Evolutionary conservation across 2,888 invertebrate genomes (phyloP), one percentile per base, ranked within the genome.

Genomic region (Pterostichus niger): DNA sequence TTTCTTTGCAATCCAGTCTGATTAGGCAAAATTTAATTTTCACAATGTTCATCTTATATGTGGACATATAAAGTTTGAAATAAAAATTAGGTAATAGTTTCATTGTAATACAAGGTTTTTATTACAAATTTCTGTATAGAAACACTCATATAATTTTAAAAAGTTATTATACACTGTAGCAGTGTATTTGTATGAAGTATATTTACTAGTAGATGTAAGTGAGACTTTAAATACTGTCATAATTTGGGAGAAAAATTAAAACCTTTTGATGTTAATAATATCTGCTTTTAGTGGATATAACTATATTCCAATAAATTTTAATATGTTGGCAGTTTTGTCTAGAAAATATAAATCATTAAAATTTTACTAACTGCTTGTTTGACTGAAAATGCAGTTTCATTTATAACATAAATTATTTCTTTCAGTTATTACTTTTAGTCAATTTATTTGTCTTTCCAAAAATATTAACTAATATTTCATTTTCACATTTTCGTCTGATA

Each of bases 341-440:
- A 33, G 64, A 64, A 64, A 64, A 35, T 13, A 64, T 64, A 64
- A 64, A 64, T 64, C 64, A 64, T 35, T n/a, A 64, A 35, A 64
- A 64, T 64, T 33, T 64, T 64, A 64, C 35, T 64, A 35, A 64
- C 64, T 64, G 35, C n/a, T 13, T 64, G 35, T 64, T 64, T 64
- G 64, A 35, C 64, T 64, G 59, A 31, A 59, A 59, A 15, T 59
- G 64, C 64, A 11, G 64, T 64, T 64, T 64, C 64, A 64, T 64
- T 64, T 64, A 64, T 64, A n/a, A 33, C 31, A 35, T 64, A 35
- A 64, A 64, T 59, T 64, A 64, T 35, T 10, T 13, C 6, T 33
- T 13, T n/a, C 35, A 49, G 49, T 49, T 49, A 49, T 49, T 49
- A 49, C 49, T 49, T 6, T 5, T 2, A n/a, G 13, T 4, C 64